Percentiles rank a stretch among this genome's conserved stretches.
phyloP scores from a whole-genome alignment of 1,140 invertebrate genomes.

The Anoplolepis gracilipes region DNA sequence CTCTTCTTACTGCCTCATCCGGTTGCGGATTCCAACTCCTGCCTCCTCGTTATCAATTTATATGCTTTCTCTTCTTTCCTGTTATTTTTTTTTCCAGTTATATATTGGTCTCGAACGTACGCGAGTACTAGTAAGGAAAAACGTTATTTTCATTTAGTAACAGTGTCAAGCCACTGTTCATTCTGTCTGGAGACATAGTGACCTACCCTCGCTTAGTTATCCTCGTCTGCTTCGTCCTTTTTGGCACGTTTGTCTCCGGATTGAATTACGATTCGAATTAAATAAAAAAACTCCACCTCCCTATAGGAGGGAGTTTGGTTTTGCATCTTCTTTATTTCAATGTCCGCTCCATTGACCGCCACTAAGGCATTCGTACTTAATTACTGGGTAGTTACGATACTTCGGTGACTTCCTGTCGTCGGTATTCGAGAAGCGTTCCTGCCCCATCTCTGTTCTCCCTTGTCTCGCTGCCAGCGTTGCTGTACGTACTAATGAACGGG shows the following conservation, averaged over 20 bases:
- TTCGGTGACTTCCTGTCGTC: slow-evolving; percentile 65
- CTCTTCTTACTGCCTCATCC: slow-evolving; percentile 23
- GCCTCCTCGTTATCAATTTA: slow-evolving; percentile 47
- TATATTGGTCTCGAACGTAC: slow-evolving; percentile 22
- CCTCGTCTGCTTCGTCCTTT: slow-evolving; percentile 32
- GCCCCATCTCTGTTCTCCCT: slow-evolving; percentile 27
- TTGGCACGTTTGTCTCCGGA: slow-evolving; percentile 52
- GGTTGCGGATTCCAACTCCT: slow-evolving; percentile 11
- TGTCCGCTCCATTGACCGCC: slow-evolving; percentile 70
- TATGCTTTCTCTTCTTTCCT: not conserved
- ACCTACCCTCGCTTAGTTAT: slow-evolving; percentile 55
- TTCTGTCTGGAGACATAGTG: slow-evolving; percentile 59
- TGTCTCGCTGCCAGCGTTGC: slow-evolving; percentile 20
- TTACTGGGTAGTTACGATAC: slow-evolving; percentile 75
- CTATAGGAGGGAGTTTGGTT: slow-evolving; percentile 52
- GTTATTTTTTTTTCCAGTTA: slow-evolving; percentile 32
- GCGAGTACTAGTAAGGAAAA: slow-evolving; percentile 80
- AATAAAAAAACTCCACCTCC: slow-evolving; percentile 69
- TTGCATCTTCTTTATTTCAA: slow-evolving; percentile 77
- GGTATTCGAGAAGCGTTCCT: slow-evolving; percentile 59
- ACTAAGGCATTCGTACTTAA: slow-evolving; percentile 74
- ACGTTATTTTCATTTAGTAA: slow-evolving; percentile 74
- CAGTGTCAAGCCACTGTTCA: slow-evolving; percentile 50
- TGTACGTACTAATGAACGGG: slow-evolving; percentile 64
- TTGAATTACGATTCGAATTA: slow-evolving; percentile 75